Evolutionary conservation across 2,888 invertebrate genomes (phyloP).

Genomic region (Coenonympha glycerion): DNA sequence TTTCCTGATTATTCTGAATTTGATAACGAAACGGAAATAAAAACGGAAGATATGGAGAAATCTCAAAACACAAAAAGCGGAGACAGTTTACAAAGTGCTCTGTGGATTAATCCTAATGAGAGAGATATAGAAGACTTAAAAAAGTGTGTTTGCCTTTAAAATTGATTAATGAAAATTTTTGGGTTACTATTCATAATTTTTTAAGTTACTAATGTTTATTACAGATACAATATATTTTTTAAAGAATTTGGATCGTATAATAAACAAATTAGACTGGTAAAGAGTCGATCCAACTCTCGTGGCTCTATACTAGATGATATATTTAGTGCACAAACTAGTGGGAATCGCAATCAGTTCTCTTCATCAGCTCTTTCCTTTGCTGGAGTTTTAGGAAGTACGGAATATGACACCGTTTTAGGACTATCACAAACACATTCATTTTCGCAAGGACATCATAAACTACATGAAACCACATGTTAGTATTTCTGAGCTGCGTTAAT

Average conservation of each 20-base stretch:
- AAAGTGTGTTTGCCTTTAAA: conserved; percentile 43
- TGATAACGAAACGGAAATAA: conserved; percentile 50
- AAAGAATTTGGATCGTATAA: conserved; percentile 73
- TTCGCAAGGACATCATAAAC: conserved; percentile 47
- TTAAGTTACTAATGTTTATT: conserved; percentile 31
- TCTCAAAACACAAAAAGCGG: conserved; percentile 40
- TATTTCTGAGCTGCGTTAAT: conserved; percentile 24
- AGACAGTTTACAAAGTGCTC: conserved; percentile 57
- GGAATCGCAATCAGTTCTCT: conserved; percentile 40
- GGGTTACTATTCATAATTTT: no score
- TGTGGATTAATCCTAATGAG: conserved; percentile 68
- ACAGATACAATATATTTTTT: conserved; percentile 74
- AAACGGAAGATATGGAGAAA: conserved; percentile 50
- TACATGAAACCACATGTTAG: conserved; percentile 64
- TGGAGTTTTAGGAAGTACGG: conserved; percentile 44
- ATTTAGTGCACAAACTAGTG: conserved; percentile 40
- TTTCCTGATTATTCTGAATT: conserved; percentile 59
- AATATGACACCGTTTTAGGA: conserved; percentile 44
- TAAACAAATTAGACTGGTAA: conserved; percentile 63
- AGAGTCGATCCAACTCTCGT: conserved; percentile 65
- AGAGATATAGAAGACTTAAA: conserved; percentile 75
- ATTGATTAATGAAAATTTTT: not conserved
- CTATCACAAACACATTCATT: conserved; percentile 41
- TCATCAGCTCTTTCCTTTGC: conserved; percentile 48
- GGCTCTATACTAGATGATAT: conserved; percentile 67